Evolutionary conservation across 92 coral and sea anemone genomes (phyloP).

Genomic region (Bergia sp.): DNA sequence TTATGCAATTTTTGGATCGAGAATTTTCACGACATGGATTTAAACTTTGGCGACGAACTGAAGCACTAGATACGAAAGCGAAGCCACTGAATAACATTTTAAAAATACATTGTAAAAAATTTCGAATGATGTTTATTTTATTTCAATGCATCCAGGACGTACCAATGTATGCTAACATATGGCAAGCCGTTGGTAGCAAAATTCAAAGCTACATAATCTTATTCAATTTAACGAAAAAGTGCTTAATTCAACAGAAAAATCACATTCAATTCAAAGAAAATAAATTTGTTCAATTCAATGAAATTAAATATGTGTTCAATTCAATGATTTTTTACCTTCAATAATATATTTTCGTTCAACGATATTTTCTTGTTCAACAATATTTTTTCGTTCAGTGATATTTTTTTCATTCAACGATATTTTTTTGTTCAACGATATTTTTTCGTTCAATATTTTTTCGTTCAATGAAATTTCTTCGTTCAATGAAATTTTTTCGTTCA

Average conservation of each 20-base stretch:
- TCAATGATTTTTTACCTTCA: background rate
- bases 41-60: no score
- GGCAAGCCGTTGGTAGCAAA: conserved; percentile 13
- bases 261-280: background rate
- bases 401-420: background rate
- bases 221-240: background rate
- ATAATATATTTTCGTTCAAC: background rate
- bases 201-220: conserved; percentile 20
- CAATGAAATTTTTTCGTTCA: no score
- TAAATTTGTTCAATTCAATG: background rate
- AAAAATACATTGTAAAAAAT: no score
- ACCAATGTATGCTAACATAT: background rate
- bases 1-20: no score
- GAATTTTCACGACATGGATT: no score
- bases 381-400: background rate
- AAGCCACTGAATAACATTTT: no score
- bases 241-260: background rate
- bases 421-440: conserved; percentile 8
- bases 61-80: no score
- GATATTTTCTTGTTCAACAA: background rate
- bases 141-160: no score
- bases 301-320: background rate
- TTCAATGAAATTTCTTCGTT: background rate
- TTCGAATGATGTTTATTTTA: no score
- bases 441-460: background rate